These are phyloP conservation scores for Calcarius lapponicus DNA, from an alignment of 2,797 vertebrate genomes.

Conservation along the genomic window DNA sequence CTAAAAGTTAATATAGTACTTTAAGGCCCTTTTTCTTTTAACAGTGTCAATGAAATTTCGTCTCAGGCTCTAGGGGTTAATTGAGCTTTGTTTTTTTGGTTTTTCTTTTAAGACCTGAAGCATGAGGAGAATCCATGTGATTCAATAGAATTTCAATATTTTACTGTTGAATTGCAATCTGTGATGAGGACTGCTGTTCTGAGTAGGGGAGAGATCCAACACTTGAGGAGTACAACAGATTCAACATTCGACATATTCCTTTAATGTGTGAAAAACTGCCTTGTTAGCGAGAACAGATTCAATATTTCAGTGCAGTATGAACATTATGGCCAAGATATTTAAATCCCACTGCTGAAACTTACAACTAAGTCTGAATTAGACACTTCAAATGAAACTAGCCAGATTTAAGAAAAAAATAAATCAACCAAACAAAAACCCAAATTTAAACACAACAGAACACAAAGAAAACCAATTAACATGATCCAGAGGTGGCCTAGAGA, in stretches of 20 bases:
- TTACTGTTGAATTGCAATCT: constrained; percentile 22
- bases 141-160: background rate
- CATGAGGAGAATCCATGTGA: background rate
- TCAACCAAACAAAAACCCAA: background rate
- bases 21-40: background rate
- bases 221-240: constrained; percentile 9
- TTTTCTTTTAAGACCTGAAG: background rate
- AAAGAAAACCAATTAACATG: background rate
- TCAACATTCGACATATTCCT: constrained; percentile 54
- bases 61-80: background rate
- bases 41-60: background rate
- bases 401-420: background rate
- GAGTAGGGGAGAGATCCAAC: background rate
- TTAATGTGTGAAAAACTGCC: constrained; percentile 46
- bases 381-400: background rate
- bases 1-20: background rate
- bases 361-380: constrained; percentile 10
- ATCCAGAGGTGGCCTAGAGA: background rate
- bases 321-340: constrained; percentile 56
- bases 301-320: constrained; percentile 42
- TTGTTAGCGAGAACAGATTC: constrained; percentile 51
- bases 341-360: constrained; percentile 38
- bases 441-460: background rate
- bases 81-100: background rate
- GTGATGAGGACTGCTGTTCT: background rate